Conservation (phyloP, 2,797 vertebrate genomes). For the Peromyscus eremicus region DNA sequence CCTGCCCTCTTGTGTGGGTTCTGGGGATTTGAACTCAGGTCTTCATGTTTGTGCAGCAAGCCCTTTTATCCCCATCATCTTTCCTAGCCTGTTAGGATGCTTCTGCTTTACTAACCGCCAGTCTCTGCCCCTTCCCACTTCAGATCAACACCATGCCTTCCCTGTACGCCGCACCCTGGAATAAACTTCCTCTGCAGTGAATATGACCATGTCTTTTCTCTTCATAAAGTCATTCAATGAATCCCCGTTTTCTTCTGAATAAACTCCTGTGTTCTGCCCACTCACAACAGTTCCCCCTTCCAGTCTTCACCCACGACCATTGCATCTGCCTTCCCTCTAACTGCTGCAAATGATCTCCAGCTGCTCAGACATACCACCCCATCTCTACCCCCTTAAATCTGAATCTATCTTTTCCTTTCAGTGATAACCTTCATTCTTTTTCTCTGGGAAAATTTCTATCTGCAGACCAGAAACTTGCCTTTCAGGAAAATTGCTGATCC, state of each 20-base stretch:
- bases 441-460: neutral
- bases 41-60: neutral
- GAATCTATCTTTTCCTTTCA: neutral
- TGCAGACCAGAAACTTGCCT: conserved; percentile 4
- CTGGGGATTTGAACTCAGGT: neutral
- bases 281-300: neutral
- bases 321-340: neutral
- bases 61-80: neutral
- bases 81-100: neutral
- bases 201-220: neutral
- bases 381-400: neutral
- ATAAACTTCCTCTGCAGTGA: neutral
- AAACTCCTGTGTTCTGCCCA: neutral
- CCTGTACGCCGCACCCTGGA: neutral
- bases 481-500: neutral
- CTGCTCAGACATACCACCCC: too few species aligned
- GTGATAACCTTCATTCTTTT: neutral
- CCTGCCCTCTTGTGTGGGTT: neutral
- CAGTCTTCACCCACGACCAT: neutral
- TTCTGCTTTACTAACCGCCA: neutral
- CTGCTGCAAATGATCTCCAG: neutral
- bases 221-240: neutral
- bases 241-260: neutral
- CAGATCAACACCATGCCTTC: neutral
- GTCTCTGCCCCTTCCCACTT: neutral